Percentiles rank a stretch among this genome's conserved stretches.
Evolutionary conservation across 64 coral and sea anemone genomes (phyloP).

Genomic region (Anthopleura sola): DNA sequence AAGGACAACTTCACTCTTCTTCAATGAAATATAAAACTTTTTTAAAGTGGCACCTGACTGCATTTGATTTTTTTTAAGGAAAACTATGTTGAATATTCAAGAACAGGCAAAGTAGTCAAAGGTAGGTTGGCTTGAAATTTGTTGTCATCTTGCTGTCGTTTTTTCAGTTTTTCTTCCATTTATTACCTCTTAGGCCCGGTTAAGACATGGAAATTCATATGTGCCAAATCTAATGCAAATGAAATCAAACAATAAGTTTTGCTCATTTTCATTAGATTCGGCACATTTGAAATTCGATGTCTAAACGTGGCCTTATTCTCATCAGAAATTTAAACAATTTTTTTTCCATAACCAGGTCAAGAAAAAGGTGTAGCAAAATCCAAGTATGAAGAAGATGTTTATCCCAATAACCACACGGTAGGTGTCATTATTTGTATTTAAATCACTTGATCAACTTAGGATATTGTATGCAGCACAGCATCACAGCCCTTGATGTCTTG

Average conservation of each 20-base stretch:
- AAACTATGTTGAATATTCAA: conserved; percentile 95
- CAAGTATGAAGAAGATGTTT: conserved; percentile 98
- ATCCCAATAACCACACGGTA: conserved; percentile 89
- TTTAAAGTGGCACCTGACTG: background rate
- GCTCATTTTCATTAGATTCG: too few relatives aligned
- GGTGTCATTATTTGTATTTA: background rate
- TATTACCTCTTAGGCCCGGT: too few relatives aligned
- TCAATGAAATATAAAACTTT: background rate
- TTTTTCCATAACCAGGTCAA: conserved; percentile 57
- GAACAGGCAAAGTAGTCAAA: conserved; percentile 93
- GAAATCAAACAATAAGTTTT: too few relatives aligned
- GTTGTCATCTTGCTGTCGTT: background rate
- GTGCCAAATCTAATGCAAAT: too few relatives aligned
- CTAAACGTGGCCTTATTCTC: background rate
- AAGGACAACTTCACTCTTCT: too few relatives aligned
- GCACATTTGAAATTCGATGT: too few relatives aligned
- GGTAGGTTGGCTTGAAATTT: conserved; percentile 32
- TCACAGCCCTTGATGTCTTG: too few relatives aligned
- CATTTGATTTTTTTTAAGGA: conserved; percentile 56
- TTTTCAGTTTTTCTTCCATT: too few relatives aligned
- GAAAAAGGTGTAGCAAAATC: conserved; percentile 89
- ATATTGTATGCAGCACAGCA: too few relatives aligned
- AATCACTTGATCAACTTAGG: background rate
- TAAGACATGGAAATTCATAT: too few relatives aligned
- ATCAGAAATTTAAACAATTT: background rate